These are phyloP conservation scores for Lutjanus argentimaculatus DNA, from an alignment of 2,797 vertebrate genomes.

Conservation along the genomic window DNA sequence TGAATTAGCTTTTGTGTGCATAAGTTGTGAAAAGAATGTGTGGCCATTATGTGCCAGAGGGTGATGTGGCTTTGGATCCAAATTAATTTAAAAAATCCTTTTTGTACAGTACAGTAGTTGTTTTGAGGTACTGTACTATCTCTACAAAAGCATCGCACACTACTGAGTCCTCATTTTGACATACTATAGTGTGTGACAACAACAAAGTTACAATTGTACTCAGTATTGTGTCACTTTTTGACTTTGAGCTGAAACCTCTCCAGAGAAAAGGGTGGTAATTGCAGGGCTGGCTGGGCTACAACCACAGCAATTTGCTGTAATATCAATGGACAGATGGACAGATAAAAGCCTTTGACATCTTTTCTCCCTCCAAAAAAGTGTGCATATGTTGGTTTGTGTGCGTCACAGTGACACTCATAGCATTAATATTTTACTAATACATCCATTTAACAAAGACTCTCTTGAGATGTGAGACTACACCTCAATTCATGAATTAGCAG, in stretches of 20 bases:
- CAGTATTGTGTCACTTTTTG: conserved; percentile 5
- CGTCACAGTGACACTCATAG: not conserved
- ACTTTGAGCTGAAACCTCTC: conserved; percentile 31
- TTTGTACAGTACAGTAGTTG: not conserved
- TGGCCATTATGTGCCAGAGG: not conserved
- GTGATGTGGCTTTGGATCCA: not conserved
- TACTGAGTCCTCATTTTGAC: not conserved
- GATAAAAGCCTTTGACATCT: conserved; percentile 36
- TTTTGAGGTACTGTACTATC: not conserved
- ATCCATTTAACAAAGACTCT: conserved; percentile 6
- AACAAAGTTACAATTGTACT: conserved; percentile 13
- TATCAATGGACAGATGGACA: conserved; percentile 30
- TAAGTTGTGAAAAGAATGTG: conserved; percentile 31
- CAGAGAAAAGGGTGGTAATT: conserved; percentile 42
- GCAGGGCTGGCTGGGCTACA: conserved; percentile 29
- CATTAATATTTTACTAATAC: not conserved
- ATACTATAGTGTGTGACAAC: not conserved
- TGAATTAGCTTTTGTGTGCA: conserved; percentile 22
- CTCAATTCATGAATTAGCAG: not conserved
- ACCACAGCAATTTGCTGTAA: conserved; percentile 41
- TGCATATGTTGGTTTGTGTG: not conserved
- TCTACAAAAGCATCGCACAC: not conserved
- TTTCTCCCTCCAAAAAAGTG: not conserved
- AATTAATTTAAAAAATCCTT: not conserved
- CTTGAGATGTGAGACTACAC: not conserved